phyloP scores from a whole-genome alignment of 1,140 invertebrate species.

The Babylonia areolata region DNA sequence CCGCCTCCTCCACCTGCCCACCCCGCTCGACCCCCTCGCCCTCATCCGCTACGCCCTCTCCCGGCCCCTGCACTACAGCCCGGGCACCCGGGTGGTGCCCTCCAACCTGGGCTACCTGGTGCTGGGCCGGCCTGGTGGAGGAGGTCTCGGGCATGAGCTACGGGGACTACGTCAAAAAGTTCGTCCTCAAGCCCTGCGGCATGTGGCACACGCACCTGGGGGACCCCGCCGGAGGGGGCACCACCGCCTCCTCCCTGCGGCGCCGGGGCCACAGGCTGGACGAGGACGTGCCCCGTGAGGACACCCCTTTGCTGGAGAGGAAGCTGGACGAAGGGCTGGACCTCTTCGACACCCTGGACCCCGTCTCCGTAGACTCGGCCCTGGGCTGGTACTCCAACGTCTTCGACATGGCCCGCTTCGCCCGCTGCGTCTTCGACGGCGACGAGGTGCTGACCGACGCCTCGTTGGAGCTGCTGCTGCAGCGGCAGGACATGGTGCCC shows the following conservation, averaged over 20 bases:
- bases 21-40: slow-evolving; percentile 44
- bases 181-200: slow-evolving; percentile 69
- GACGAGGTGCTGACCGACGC: slow-evolving; percentile 53
- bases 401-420: slow-evolving; percentile 67
- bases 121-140: slow-evolving; percentile 74
- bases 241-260: not conserved
- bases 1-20: slow-evolving; percentile 50
- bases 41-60: slow-evolving; percentile 67
- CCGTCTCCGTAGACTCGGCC: slow-evolving; percentile 59
- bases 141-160: slow-evolving; percentile 61
- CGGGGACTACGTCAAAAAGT: slow-evolving; percentile 64
- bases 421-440: slow-evolving; percentile 52
- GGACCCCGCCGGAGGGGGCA: not conserved
- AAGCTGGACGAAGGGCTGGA: slow-evolving; percentile 23
- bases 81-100: slow-evolving; percentile 66
- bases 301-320: not conserved
- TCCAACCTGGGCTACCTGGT: slow-evolving; percentile 75
- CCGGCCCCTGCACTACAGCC: slow-evolving; percentile 58
- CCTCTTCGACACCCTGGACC: slow-evolving; percentile 52
- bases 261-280: slow-evolving; percentile 39
- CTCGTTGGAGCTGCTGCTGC: slow-evolving; percentile 48
- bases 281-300: slow-evolving; percentile 23
- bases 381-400: slow-evolving; percentile 70
- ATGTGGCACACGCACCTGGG: slow-evolving; percentile 72
- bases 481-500: slow-evolving; percentile 41